Evolutionary conservation across 2,888 invertebrate species (phyloP).

Genomic region (Orthonevra nobilis): DNA sequence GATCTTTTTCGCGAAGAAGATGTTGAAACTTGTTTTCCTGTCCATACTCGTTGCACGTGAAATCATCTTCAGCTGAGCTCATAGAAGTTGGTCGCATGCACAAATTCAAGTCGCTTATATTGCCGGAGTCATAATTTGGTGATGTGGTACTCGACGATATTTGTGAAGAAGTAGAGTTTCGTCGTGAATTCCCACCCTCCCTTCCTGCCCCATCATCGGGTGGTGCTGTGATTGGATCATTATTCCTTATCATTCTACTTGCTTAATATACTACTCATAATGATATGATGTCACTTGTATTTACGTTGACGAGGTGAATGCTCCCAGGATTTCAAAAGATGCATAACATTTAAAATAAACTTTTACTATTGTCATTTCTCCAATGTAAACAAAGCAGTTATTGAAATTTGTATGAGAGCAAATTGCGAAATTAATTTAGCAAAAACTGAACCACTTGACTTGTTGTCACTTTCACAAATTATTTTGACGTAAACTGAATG

Average conservation of each 20-base stretch:
- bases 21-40: constrained; percentile 38
- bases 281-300: constrained; percentile 31
- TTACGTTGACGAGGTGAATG: background rate
- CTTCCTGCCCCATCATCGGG: constrained; percentile 8
- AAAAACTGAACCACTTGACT: constrained; percentile 37
- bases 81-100: constrained; percentile 23
- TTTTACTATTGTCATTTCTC: background rate
- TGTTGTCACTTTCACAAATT: constrained; percentile 30
- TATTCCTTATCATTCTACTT: constrained; percentile 32
- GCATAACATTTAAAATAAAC: background rate
- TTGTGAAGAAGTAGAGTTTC: constrained; percentile 50
- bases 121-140: constrained; percentile 69
- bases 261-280: constrained; percentile 3
- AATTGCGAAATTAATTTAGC: constrained; percentile 5
- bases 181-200: constrained; percentile 33
- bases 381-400: background rate
- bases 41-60: constrained; percentile 6
- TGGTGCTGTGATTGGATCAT: background rate
- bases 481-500: constrained; percentile 3
- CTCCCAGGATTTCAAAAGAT: background rate
- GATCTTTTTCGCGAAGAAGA: constrained; percentile 68
- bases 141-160: constrained; percentile 41
- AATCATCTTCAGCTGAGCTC: constrained; percentile 58
- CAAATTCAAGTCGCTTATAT: constrained; percentile 57
- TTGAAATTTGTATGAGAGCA: background rate